Conservation (phyloP, 2,888 invertebrate species). For the Sminthurinus aureus region DNA sequence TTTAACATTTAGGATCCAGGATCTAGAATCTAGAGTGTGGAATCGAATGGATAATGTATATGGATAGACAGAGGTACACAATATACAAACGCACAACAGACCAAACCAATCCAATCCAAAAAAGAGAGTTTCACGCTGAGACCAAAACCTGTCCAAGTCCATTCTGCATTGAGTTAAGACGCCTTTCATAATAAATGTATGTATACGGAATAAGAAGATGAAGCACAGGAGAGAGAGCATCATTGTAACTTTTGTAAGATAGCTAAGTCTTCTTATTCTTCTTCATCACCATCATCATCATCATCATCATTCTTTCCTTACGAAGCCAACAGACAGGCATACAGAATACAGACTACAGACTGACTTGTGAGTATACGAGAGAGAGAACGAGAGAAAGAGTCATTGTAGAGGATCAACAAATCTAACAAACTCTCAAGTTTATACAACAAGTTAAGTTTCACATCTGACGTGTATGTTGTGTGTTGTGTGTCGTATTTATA, state of each 20-base stretch:
- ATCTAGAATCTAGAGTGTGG: background rate
- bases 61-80: background rate
- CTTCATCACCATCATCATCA: background rate
- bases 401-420: conserved; percentile 24
- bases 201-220: background rate
- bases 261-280: background rate
- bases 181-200: conserved; percentile 35
- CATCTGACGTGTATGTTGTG: background rate
- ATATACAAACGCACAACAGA: background rate
- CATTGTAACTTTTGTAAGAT: conserved; percentile 25
- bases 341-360: too few species aligned
- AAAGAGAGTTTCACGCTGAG: conserved; percentile 40
- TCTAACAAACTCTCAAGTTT: conserved; percentile 22
- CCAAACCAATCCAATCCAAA: conserved; percentile 6
- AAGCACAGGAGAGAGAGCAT: conserved; percentile 7
- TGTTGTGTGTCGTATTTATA: too few species aligned
- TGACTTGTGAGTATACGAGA: background rate
- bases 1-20: conserved; percentile 38
- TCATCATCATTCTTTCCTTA: background rate
- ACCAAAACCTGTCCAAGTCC: conserved; percentile 43
- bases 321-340: background rate
- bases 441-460: background rate
- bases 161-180: conserved; percentile 35
- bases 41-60: too few species aligned
- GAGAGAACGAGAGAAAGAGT: conserved; percentile 3